phyloP scores from a whole-genome alignment of 2,888 invertebrate genomes.

The Masnerella sp. region DNA sequence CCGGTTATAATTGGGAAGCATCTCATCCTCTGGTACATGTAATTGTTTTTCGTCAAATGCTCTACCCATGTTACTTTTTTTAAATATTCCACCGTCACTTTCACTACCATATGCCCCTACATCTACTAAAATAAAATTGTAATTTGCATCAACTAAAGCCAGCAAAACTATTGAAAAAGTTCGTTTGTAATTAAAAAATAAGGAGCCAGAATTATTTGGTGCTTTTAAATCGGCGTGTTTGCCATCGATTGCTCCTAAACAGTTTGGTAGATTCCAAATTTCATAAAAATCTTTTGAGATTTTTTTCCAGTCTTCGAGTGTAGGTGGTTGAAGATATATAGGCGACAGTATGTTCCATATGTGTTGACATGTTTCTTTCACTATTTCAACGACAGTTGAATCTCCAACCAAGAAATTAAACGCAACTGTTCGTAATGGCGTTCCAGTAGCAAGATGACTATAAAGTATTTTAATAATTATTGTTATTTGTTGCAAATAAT shows the following conservation, averaged over 20 bases:
- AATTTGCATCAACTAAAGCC: slow-evolving; percentile 1
- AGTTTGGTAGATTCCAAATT: background rate
- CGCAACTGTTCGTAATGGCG: background rate
- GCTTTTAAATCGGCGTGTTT: background rate
- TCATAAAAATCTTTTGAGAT: background rate
- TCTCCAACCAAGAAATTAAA: background rate
- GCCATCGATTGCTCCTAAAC: background rate
- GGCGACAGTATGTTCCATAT: background rate
- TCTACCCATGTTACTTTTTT: background rate
- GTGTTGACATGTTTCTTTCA: background rate
- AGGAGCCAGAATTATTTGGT: background rate
- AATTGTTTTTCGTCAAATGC: background rate
- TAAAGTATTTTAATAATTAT: background rate
- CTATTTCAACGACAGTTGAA: background rate
- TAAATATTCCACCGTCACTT: slow-evolving; percentile 5
- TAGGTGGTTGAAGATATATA: background rate
- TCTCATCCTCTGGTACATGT: background rate
- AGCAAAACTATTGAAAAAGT: background rate
- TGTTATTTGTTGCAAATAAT: background rate
- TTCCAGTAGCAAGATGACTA: background rate
- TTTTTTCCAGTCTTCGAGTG: background rate
- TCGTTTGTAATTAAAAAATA: background rate
- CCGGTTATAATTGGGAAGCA: background rate
- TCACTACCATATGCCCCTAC: background rate
- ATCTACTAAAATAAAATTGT: background rate